Percentiles rank a stretch among this genome's conserved stretches.
Conservation (phyloP, 2,113 vertebrate genomes). For the Pachycephala philippinensis region DNA sequence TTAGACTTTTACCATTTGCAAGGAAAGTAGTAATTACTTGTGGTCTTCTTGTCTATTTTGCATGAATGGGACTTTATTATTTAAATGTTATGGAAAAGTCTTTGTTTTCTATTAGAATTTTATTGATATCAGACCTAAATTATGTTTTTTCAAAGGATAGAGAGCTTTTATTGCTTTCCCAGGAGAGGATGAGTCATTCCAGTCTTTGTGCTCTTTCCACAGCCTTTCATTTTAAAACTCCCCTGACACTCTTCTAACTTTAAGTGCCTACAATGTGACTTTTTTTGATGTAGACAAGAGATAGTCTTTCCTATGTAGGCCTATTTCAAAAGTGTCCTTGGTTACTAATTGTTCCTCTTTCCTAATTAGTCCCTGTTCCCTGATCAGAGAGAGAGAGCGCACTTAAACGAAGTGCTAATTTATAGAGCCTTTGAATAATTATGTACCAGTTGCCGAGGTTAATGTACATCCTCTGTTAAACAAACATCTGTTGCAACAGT, state of each 20-base stretch:
- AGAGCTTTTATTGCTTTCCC: neutral
- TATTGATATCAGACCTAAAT: neutral
- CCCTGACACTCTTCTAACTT: neutral
- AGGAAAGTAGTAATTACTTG: neutral
- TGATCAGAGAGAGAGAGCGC: neutral
- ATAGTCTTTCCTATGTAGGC: neutral
- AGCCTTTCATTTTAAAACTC: neutral
- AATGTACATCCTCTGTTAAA: neutral
- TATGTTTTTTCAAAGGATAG: neutral
- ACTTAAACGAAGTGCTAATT: neutral
- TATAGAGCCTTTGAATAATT: neutral
- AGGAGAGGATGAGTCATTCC: conserved; percentile 9
- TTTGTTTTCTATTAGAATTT: neutral
- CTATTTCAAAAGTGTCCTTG: neutral
- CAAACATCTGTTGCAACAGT: neutral
- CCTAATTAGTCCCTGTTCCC: neutral
- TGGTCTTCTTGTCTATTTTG: neutral
- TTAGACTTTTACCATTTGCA: neutral
- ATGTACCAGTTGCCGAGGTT: neutral
- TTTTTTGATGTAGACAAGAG: neutral
- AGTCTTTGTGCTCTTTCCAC: neutral
- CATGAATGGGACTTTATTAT: neutral
- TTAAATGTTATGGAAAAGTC: neutral
- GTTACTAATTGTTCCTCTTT: neutral
- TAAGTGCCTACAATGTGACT: neutral